Conservation (phyloP, 2,113 vertebrate genomes). For the Atlantisia rogersi region DNA sequence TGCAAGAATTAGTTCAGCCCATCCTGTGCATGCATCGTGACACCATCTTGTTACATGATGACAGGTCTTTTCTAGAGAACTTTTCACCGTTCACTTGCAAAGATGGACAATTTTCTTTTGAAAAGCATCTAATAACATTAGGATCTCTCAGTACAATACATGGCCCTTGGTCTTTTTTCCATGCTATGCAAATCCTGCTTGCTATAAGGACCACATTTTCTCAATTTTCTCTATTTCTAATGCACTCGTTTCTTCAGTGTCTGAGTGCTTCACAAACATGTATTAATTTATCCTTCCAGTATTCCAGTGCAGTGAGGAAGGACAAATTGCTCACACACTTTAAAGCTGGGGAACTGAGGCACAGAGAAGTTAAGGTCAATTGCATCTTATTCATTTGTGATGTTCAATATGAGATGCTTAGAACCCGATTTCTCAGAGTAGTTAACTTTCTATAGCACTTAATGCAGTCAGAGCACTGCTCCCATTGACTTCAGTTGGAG, state of each 20-base stretch:
- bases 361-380: background rate
- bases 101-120: background rate
- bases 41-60: background rate
- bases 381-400: background rate
- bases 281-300: background rate
- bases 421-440: constrained; percentile 44
- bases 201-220: background rate
- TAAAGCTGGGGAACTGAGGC: constrained; percentile 4
- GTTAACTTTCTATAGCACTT: constrained; percentile 55
- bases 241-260: background rate
- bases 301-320: background rate
- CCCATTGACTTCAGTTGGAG: constrained; percentile 65
- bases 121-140: background rate
- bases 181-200: background rate
- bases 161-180: background rate
- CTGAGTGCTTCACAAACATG: background rate
- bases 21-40: background rate
- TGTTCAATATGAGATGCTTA: constrained; percentile 26
- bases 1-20: constrained; percentile 63
- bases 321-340: background rate
- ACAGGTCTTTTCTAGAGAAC: background rate
- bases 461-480: constrained; percentile 57
- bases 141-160: background rate
- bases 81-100: background rate
- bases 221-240: background rate